Percentiles rank a stretch among this genome's conserved stretches.
These are phyloP conservation scores for Gymnoscopelus microlampas DNA, from an alignment of 2,797 vertebrate genomes.

Conservation along the genomic window DNA sequence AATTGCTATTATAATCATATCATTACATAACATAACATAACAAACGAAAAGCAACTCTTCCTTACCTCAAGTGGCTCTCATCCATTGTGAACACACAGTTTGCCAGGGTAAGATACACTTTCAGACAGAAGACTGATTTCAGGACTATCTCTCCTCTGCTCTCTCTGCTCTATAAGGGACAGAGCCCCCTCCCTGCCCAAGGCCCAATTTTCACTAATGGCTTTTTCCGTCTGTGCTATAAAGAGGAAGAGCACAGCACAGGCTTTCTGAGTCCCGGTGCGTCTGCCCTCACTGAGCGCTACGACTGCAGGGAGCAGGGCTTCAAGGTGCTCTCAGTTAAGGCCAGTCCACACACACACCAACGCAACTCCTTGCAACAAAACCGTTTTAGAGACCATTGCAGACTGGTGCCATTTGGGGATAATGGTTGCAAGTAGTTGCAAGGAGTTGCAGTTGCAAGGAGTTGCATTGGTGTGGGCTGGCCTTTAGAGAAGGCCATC, in stretches of 20 bases:
- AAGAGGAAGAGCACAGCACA: constrained; percentile 34
- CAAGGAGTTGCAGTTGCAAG: too few relatives aligned
- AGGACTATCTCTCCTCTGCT: constrained; percentile 17
- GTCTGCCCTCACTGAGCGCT: constrained; percentile 20
- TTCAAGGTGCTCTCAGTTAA: constrained; percentile 22
- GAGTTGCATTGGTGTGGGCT: too few relatives aligned
- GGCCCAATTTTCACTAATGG: constrained; percentile 61
- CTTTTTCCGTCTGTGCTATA: constrained; percentile 66
- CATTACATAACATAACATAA: background rate
- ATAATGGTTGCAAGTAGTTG: too few relatives aligned
- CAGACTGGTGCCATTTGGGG: too few relatives aligned
- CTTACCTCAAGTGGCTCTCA: constrained; percentile 38
- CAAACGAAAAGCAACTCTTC: background rate
- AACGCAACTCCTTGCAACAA: too few relatives aligned
- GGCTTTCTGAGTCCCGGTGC: constrained; percentile 26
- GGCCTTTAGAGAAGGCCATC: too few relatives aligned
- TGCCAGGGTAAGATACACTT: constrained; percentile 4
- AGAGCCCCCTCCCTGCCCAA: constrained; percentile 25
- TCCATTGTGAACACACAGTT: constrained; percentile 20
- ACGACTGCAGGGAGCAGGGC: constrained; percentile 27
- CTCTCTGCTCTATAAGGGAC: constrained; percentile 26
- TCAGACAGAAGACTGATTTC: constrained; percentile 12
- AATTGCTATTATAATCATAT: too few relatives aligned
- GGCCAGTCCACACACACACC: too few relatives aligned
- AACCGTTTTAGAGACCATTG: too few relatives aligned